Conservation (phyloP, 2,888 invertebrate genomes). For the Tetropium fuscum region DNA sequence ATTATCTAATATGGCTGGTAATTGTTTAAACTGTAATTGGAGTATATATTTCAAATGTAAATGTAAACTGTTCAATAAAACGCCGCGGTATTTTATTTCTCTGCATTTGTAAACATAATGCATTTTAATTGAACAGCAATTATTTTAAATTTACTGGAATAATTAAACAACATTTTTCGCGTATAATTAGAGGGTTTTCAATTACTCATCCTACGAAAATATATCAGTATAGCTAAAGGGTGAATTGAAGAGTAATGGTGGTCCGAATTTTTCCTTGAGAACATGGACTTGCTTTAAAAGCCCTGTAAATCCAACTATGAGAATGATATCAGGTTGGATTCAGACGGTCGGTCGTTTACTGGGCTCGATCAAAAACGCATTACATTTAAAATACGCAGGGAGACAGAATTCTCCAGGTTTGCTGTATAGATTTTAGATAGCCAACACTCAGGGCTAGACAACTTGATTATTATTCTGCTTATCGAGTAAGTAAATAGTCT, state of each 20-base stretch:
- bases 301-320: constrained; percentile 49
- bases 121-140: no score
- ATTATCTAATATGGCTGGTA: no score
- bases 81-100: no score
- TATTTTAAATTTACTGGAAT: no score
- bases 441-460: no score
- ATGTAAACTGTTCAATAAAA: no score
- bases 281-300: constrained; percentile 44
- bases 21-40: no score
- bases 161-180: no score
- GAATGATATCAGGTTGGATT: constrained; percentile 44
- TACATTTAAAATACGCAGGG: constrained; percentile 61
- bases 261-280: constrained; percentile 40
- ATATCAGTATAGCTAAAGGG: constrained; percentile 6
- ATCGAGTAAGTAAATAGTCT: no score
- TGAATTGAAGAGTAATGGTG: constrained; percentile 24
- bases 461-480: no score
- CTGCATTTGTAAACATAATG: no score
- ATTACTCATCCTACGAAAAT: background rate
- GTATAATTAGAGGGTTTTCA: background rate
- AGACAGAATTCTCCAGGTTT: constrained; percentile 50
- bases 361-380: constrained; percentile 64
- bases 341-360: constrained; percentile 53
- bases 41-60: no score
- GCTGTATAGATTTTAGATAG: constrained; percentile 51